Base-by-base conservation (phyloP, 2,113 vertebrate species). In the Poeciliopsis occidentalis region DNA sequence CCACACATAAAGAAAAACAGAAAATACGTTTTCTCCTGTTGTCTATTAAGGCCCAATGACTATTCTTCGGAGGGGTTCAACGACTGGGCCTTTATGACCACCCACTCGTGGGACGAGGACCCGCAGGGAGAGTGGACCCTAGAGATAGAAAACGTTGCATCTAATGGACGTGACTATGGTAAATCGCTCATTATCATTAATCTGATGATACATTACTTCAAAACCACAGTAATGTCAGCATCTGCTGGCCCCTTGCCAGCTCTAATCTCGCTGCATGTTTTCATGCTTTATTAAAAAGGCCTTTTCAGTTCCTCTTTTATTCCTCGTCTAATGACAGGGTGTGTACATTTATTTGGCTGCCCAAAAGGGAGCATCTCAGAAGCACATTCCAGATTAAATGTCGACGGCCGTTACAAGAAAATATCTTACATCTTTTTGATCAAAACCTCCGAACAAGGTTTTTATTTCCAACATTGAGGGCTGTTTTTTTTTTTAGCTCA, bases 41-140 rank as follows among this genome's bases (percentile, higher is more conserved):
- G 70, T 64, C 54, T 70, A 0, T 61, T 64, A 90, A 99, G 97
- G 88, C 96, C 96, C 7, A 97, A 97, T 0, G 98, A 99, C 93
- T 97, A 95, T 83, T 98, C 97, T 0, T 95, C 96, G 0, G 97
- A 99, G 3, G 98, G 98, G 44, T 99, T 99, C 85, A 97, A 94
- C 0, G 97, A 99, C 86, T 99, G 98, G 98, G 97, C 97, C 34
- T 99, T 99, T 81, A 99, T 99, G 98, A 97, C 95, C 0, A 99
- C 97, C 0, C 98, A 99, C 83, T 96, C 97, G 0, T 99, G 98
- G 98, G 97, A 97, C 0, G 98, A 99, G 89, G 95, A 98, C 64
- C 97, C 97, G 1, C 88, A 94, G 0, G 98, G 98, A 47, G 97
- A 98, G 60, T 99, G 98, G 98, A 94, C 95, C 67, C 92, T 99